phyloP scores from a whole-genome alignment of 2,888 invertebrate genomes.

The Pyrgus malvae region DNA sequence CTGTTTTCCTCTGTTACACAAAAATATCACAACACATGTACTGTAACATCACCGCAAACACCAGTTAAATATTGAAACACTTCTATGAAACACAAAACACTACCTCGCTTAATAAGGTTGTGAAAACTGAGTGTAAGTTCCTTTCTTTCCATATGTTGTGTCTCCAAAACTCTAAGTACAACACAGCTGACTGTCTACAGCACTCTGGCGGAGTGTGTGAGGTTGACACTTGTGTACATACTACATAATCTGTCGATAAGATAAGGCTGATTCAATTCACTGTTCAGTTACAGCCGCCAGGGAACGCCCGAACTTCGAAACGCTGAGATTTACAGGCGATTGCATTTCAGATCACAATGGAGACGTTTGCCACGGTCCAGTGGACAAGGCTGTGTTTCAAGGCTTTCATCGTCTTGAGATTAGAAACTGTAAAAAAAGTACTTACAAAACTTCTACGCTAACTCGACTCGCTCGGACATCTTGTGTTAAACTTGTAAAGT shows the following conservation, averaged over 20 bases:
- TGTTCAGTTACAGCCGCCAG: constrained; percentile 31
- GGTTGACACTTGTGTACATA: constrained; percentile 75
- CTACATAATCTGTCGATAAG: constrained; percentile 78
- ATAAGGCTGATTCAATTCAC: constrained; percentile 49
- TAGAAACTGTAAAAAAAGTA: constrained; percentile 31
- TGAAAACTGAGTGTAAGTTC: constrained; percentile 76
- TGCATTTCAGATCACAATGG: constrained; percentile 32
- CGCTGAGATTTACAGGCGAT: constrained; percentile 14
- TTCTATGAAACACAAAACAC: constrained; percentile 28
- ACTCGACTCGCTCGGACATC: constrained; percentile 23
- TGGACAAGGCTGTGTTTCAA: constrained; percentile 46
- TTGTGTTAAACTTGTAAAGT: constrained; percentile 10
- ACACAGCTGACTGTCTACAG: constrained; percentile 57
- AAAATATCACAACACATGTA: neutral
- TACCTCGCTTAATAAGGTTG: constrained; percentile 77
- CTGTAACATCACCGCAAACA: neutral
- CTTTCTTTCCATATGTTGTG: constrained; percentile 66
- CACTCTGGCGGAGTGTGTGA: constrained; percentile 54
- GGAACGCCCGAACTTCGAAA: constrained; percentile 19
- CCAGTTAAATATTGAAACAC: neutral
- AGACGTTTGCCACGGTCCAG: constrained; percentile 41
- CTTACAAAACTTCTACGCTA: constrained; percentile 43
- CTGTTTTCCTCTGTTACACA: neutral
- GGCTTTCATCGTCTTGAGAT: constrained; percentile 19
- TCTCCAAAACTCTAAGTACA: constrained; percentile 1